phyloP scores from a whole-genome alignment of 2,888 invertebrate genomes.

The Buathra laborator region DNA sequence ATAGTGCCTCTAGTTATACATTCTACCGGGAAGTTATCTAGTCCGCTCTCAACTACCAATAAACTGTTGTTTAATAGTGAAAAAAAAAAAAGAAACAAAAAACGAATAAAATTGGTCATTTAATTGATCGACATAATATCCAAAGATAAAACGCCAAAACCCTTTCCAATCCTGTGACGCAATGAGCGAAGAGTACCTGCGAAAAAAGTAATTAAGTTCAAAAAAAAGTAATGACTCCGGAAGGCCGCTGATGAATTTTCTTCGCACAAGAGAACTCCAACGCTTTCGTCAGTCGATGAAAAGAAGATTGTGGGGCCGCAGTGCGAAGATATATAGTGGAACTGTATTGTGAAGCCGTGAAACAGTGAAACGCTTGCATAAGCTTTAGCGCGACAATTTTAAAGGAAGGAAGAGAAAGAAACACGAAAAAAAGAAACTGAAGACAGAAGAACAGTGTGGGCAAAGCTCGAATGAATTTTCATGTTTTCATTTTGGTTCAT shows the following conservation, averaged over 20 bases:
- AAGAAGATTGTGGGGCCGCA: constrained; percentile 3
- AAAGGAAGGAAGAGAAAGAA: constrained; percentile 29
- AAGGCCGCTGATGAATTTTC: background rate
- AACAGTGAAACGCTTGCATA: constrained; percentile 1
- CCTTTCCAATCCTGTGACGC: constrained; percentile 10
- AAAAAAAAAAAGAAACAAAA: constrained; percentile 43
- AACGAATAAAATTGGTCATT: constrained; percentile 57
- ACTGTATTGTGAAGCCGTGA: background rate
- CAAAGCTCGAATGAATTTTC: constrained; percentile 62
- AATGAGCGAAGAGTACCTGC: background rate
- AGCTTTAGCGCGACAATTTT: constrained; percentile 30
- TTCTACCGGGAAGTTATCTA: constrained; percentile 77
- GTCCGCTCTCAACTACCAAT: constrained; percentile 75
- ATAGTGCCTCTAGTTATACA: constrained; percentile 83
- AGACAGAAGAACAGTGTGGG: constrained; percentile 59
- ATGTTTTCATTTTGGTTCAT: constrained; percentile 57
- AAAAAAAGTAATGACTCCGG: background rate
- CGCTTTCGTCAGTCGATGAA: background rate
- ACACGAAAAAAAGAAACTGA: constrained; percentile 26
- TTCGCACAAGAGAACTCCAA: background rate
- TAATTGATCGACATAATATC: constrained; percentile 45
- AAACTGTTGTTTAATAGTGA: constrained; percentile 79
- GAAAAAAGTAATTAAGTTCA: background rate
- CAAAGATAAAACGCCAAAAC: constrained; percentile 1
- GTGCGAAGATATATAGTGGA: background rate